phyloP scores from a whole-genome alignment of 2,888 invertebrate species.

The Caenorhabditis afra region DNA sequence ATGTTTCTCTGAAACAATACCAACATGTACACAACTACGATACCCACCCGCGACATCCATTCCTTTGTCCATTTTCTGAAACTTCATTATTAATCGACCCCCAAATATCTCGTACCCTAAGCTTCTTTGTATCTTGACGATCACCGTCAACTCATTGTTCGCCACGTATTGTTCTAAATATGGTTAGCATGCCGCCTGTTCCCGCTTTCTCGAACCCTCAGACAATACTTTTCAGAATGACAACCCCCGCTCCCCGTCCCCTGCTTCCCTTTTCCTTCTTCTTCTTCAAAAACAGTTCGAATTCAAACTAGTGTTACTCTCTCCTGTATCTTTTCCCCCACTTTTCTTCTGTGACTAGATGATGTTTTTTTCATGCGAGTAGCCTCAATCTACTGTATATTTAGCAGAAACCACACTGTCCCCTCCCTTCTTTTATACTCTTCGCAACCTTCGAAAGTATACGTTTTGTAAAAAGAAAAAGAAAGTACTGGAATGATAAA shows the following conservation, averaged over 20 bases:
- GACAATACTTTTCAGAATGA: neutral
- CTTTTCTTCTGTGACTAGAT: conserved; percentile 31
- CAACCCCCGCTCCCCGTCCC: no score
- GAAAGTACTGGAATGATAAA: neutral
- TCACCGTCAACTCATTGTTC: conserved; percentile 6
- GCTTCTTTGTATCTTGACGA: conserved; percentile 17
- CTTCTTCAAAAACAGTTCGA: no score
- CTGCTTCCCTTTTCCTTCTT: no score
- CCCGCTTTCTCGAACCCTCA: conserved; percentile 5
- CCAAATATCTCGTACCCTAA: no score
- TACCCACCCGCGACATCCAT: neutral
- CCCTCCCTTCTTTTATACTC: neutral
- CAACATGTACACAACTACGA: no score
- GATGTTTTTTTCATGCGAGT: conserved; percentile 25
- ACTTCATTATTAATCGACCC: neutral
- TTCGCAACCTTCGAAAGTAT: neutral
- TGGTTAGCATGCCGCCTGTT: conserved; percentile 18
- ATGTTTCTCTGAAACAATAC: neutral
- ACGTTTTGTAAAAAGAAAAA: conserved; percentile 12
- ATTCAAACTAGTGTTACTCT: neutral
- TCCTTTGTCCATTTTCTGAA: neutral
- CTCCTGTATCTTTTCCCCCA: neutral
- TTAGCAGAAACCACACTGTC: no score
- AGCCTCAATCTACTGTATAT: neutral
- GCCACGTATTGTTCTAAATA: conserved; percentile 20